Conservation (phyloP, 2,888 invertebrate species). For the Lomographa bimaculata region DNA sequence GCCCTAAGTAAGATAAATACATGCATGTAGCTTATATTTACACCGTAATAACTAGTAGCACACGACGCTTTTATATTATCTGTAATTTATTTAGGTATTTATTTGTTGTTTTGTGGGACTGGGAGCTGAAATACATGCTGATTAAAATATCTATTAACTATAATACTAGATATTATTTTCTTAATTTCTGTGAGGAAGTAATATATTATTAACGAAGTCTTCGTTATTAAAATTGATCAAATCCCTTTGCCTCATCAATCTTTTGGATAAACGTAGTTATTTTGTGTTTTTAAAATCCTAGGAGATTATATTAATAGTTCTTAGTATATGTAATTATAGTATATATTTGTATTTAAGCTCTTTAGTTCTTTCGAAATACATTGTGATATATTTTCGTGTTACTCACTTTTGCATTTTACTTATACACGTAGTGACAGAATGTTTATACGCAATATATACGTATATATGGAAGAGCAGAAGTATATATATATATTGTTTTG, state of each 20-base stretch:
- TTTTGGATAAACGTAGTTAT: too few relatives aligned
- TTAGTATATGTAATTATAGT: too few relatives aligned
- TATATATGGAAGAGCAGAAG: too few relatives aligned
- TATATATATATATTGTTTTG: slow-evolving; percentile 1
- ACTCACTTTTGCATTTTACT: slow-evolving; percentile 35
- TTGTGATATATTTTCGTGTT: slow-evolving; percentile 41
- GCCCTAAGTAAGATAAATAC: slow-evolving; percentile 49
- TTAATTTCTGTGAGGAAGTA: too few relatives aligned
- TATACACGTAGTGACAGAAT: slow-evolving; percentile 10
- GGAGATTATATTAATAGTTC: too few relatives aligned
- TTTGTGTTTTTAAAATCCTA: too few relatives aligned
- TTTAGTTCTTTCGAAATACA: slow-evolving; percentile 33
- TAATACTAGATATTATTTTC: too few relatives aligned
- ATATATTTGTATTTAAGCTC: slow-evolving; percentile 9
- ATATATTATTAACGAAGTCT: too few relatives aligned
- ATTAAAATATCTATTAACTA: too few relatives aligned
- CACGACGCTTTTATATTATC: slow-evolving; percentile 36
- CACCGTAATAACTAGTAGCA: slow-evolving; percentile 25
- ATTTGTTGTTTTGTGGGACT: slow-evolving; percentile 5
- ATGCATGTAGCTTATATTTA: slow-evolving; percentile 24
- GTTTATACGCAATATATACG: too few relatives aligned
- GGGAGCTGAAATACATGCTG: slow-evolving; percentile 8
- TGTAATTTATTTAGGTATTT: slow-evolving; percentile 26
- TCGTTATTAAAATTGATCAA: too few relatives aligned
- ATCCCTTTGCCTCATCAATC: too few relatives aligned